Base-by-base conservation (phyloP, 2,888 invertebrate genomes). In the Dexiosoma caninum region DNA sequence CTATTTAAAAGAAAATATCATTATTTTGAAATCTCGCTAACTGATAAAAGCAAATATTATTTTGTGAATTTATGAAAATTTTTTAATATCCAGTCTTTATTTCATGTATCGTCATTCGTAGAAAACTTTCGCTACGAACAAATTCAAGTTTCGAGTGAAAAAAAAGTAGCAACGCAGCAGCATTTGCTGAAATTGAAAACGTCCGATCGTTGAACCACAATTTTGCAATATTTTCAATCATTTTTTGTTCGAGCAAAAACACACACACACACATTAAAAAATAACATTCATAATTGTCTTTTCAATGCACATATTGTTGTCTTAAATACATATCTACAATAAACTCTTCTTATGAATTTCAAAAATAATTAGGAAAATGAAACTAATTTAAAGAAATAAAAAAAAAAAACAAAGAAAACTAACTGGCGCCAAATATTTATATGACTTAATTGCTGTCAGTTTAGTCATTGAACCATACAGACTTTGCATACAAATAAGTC, bases 341-440 rank as follows among this genome's bases (percentile, higher is more conserved):
- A 14, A 40, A 23, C 16, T 40, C 10, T 16, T 32, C 8, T 14
- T 37, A 21, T 37, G 21, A 40, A n/a, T 27, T 16, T 49, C 35
- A 46, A 75, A 35, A 55, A 53, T 60, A 70, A 62, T 64, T 64
- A 64, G 16, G 70, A 70, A 32, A 46, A 21, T 8, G n/a, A 27
- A 27, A 27, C 6, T 27, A 27, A 27, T 5, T 10, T 2, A 51
- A 10, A 57, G 16, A n/a, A 27, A 27, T 10, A 7, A 51, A 10
- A 57, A 27, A n/a, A n/a, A 35, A 59, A 16, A 49, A 10, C 35
- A 42, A 16, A 60, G 37, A 49, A 49, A 64, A 64, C 30, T 67
- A 49, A 70, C 70, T 78, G 78, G 78, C 78, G 78, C 78, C 72
- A 78, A 72, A 46, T 7, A 19, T 30, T 60, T 66, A 51, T 67